Evolutionary conservation across 2,888 invertebrate species (phyloP).

Genomic region (Archaeoteleia sp.): DNA sequence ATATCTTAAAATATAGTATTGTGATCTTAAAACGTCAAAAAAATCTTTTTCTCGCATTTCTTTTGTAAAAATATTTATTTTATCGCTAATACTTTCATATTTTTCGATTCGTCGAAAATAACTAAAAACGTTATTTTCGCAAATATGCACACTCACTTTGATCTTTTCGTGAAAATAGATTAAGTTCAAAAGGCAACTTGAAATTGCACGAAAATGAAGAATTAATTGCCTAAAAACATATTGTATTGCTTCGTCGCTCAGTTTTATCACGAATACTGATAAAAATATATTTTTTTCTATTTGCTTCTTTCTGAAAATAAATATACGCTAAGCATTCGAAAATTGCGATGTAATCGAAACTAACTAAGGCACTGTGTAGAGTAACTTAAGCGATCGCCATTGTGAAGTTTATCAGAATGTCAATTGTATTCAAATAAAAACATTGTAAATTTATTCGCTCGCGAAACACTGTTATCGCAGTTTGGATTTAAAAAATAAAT

Average conservation of each 20-base stretch:
- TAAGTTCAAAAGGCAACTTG: neutral
- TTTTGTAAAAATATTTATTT: slow-evolving; percentile 15
- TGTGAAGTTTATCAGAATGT: slow-evolving; percentile 5
- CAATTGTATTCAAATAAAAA: no score
- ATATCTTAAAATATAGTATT: no score
- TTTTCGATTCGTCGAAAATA: slow-evolving; percentile 3
- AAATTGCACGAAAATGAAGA: neutral
- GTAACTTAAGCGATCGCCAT: slow-evolving; percentile 11
- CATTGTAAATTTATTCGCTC: no score
- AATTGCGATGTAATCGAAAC: slow-evolving; percentile 10
- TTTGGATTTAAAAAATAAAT: neutral
- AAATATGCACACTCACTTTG: neutral
- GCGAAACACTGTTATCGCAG: no score
- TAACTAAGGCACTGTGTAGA: slow-evolving; percentile 29
- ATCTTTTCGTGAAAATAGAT: neutral
- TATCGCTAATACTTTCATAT: slow-evolving; percentile 21
- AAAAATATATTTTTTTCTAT: neutral
- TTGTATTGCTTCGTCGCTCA: no score
- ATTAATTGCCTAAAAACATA: neutral
- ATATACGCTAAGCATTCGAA: slow-evolving; percentile 2
- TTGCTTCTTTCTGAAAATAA: neutral
- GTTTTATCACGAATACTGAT: slow-evolving; percentile 22
- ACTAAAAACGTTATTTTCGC: neutral
- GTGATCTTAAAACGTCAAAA: no score
- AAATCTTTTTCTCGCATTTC: no score